Evolutionary conservation across 2,888 invertebrate genomes (phyloP).

Genomic region (Ypsolopha sequella): DNA sequence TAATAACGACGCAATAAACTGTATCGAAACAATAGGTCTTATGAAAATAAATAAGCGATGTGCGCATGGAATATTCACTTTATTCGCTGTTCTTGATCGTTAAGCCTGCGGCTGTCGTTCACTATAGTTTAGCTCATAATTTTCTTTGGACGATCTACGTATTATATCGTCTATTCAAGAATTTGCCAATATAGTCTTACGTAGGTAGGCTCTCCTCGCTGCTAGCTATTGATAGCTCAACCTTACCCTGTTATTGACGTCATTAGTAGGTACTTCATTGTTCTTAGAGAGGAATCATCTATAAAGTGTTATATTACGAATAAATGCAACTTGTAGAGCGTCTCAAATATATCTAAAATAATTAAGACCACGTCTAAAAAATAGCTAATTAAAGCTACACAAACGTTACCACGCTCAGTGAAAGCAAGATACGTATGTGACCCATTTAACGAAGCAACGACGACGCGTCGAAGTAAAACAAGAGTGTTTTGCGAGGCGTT

Average conservation of each 20-base stretch:
- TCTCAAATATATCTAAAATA: background rate
- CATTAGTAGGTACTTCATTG: slow-evolving; percentile 10
- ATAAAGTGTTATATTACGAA: too few relatives aligned
- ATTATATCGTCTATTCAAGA: slow-evolving; percentile 13
- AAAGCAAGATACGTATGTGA: slow-evolving; percentile 38
- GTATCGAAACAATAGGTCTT: too few relatives aligned
- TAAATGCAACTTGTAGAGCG: too few relatives aligned
- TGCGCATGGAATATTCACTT: slow-evolving; percentile 4
- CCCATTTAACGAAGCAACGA: slow-evolving; percentile 27
- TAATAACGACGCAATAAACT: too few relatives aligned
- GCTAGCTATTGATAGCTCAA: slow-evolving; percentile 16
- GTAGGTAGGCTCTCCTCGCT: background rate
- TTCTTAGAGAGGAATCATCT: too few relatives aligned
- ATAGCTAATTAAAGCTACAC: slow-evolving; percentile 43
- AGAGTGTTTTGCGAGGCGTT: slow-evolving; percentile 30
- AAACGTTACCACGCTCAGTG: slow-evolving; percentile 46
- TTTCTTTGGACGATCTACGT: slow-evolving; percentile 11
- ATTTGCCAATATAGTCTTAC: slow-evolving; percentile 13
- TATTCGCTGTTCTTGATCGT: slow-evolving; percentile 1
- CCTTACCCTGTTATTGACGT: slow-evolving; percentile 12
- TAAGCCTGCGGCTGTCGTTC: slow-evolving; percentile 6
- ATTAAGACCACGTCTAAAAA: slow-evolving; percentile 20
- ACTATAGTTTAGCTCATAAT: slow-evolving; percentile 8
- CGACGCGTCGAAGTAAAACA: slow-evolving; percentile 21
- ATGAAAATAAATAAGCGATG: background rate